Conservation (phyloP, 2,113 vertebrate species). For the Melanocharis versteri region DNA sequence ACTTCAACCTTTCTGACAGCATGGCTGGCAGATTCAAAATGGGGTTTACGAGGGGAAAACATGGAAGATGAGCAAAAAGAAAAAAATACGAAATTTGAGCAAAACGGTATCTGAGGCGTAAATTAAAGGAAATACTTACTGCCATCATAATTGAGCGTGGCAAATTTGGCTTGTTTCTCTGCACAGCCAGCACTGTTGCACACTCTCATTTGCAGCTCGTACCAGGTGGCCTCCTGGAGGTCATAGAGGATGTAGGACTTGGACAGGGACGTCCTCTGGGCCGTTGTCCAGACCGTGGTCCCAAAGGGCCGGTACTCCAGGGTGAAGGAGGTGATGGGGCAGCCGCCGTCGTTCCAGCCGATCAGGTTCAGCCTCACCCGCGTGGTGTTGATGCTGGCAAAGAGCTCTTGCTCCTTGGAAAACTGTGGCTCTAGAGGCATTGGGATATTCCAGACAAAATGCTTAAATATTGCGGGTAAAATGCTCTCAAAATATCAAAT, state of each 20-base stretch:
- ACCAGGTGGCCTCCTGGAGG: slow-evolving; percentile 95
- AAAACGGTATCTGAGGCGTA: background rate
- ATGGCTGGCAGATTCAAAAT: background rate
- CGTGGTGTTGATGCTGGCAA: slow-evolving; percentile 93
- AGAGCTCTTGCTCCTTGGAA: slow-evolving; percentile 97
- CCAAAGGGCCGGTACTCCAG: slow-evolving; percentile 93
- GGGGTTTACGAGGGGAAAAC: background rate
- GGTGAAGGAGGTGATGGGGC: slow-evolving; percentile 95
- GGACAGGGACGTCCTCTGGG: slow-evolving; percentile 91
- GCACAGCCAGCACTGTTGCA: slow-evolving; percentile 96
- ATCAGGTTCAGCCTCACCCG: slow-evolving; percentile 90
- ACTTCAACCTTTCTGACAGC: background rate
- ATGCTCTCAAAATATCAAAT: background rate
- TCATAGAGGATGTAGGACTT: slow-evolving; percentile 95
- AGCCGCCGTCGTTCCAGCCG: slow-evolving; percentile 97
- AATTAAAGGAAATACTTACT: slow-evolving; percentile 81
- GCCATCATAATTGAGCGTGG: slow-evolving; percentile 91
- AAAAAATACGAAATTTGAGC: background rate
- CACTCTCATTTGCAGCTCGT: slow-evolving; percentile 94
- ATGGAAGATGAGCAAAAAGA: background rate
- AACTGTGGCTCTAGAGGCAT: slow-evolving; percentile 89
- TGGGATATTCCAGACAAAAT: background rate
- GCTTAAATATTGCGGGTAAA: background rate
- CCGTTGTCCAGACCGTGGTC: slow-evolving; percentile 88
- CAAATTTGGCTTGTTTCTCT: slow-evolving; percentile 92